These are phyloP conservation scores for Bombus huntii DNA, from an alignment of 1,140 invertebrate species.

Conservation along the genomic window DNA sequence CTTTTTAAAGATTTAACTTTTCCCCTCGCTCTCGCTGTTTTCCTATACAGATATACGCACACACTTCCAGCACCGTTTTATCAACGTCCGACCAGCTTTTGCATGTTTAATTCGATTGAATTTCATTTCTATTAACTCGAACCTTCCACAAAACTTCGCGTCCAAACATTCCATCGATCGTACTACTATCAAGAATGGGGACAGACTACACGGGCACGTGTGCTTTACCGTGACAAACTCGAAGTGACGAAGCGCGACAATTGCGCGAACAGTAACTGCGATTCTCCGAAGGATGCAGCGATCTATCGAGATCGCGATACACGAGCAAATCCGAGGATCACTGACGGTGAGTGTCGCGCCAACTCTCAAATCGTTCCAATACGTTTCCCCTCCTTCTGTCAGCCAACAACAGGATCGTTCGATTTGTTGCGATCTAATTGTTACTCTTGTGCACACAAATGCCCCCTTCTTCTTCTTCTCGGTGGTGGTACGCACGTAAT, in stretches of 20 bases:
- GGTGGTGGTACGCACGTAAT: constrained; percentile 5
- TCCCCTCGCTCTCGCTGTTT: neutral
- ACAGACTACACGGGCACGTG: neutral
- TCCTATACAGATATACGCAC: neutral
- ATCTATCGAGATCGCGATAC: neutral
- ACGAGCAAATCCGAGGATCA: constrained; percentile 2
- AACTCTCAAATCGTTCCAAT: constrained; percentile 16
- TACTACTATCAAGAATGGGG: neutral
- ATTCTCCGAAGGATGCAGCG: neutral
- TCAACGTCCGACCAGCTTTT: no score
- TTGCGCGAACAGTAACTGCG: no score
- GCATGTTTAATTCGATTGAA: no score
- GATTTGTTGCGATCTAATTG: neutral
- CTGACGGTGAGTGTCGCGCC: constrained; percentile 4
- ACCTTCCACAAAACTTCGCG: no score
- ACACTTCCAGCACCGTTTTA: no score
- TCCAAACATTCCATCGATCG: neutral
- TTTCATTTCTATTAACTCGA: neutral
- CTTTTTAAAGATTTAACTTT: neutral
- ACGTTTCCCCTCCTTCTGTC: neutral
- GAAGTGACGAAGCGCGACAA: neutral
- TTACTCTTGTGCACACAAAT: neutral
- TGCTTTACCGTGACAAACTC: neutral
- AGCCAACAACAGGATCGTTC: neutral
- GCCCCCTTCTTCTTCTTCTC: neutral